Evolutionary conservation across 2,888 invertebrate genomes (phyloP), one percentile per base, ranked within the genome.

Genomic region (Saturnia japonica): DNA sequence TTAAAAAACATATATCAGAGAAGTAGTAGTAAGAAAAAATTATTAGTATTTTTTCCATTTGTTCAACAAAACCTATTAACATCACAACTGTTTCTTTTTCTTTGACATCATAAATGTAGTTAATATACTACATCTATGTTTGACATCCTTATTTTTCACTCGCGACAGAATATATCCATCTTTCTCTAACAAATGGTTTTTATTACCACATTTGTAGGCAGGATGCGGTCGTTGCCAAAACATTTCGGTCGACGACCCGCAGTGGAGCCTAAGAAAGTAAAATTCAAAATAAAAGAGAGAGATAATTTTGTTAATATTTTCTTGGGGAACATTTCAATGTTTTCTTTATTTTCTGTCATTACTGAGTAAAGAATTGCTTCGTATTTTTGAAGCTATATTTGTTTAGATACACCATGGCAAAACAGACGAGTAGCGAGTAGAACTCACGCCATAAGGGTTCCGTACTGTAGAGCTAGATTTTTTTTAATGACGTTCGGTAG

Each of bases 221-320:
- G 67, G 67, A 54, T 77, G 73, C 78, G 75, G 64, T 69, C 68
- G 72, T 72, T 78, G 80, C 79, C 79, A 78, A 80, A 81, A 76
- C 74, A 75, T 81, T 64, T 40, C 64, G 64, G 71, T 74, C 70
- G 83, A 77, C 76, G 77, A 80, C 78, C 71, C 25, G 57, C 57
- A 11, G 28, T 7, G 28, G 14, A 28, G 57, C 28, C 12, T 60
- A 7, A 28, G 12, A 12, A 60, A 25, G 28, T 14, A 25, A 28
- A 60, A 60, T 22, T 28, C 14, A 60, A 12, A 60, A 6, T 1
- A 14, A 14, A 12, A 9, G 57, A 25, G 28, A 28, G 16, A 19
- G 19, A 51, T 34, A 34, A 54, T 22, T n/a, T 54, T 22, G 54
- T 22, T 8, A 54, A 22, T 22, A 54, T 54, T 54, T 19, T 54